Percentiles rank a stretch among this genome's conserved stretches.
phyloP scores from a whole-genome alignment of 2,113 vertebrate species.

The Oryzias woworae region DNA sequence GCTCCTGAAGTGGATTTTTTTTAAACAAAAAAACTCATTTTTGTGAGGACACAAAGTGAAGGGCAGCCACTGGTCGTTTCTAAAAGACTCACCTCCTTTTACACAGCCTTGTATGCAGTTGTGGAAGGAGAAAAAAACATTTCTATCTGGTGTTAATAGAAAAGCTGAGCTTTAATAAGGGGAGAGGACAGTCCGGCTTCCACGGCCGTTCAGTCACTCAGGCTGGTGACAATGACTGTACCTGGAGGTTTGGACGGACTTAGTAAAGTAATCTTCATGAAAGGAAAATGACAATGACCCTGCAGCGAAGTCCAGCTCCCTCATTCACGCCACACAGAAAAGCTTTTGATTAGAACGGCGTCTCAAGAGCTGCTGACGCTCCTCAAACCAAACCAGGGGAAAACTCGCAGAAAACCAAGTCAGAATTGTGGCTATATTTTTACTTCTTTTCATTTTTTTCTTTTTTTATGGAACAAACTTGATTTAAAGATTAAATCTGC shows the following conservation, averaged over 20 bases:
- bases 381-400: too few species aligned
- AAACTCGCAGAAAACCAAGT: too few species aligned
- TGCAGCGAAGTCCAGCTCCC: constrained; percentile 12
- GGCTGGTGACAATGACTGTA: background rate
- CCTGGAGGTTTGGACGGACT: constrained; percentile 7
- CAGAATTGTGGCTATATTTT: too few species aligned
- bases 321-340: constrained; percentile 10
- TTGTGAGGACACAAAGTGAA: constrained; percentile 43
- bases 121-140: constrained; percentile 1
- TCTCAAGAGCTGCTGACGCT: too few species aligned
- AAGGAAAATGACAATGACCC: constrained; percentile 17
- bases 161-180: background rate
- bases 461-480: too few species aligned
- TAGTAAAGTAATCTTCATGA: constrained; percentile 7
- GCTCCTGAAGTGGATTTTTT: constrained; percentile 39
- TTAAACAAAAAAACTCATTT: constrained; percentile 32
- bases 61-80: constrained; percentile 46
- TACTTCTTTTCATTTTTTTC: too few species aligned
- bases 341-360: background rate
- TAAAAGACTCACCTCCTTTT: constrained; percentile 34
- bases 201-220: too few species aligned
- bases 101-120: constrained; percentile 31
- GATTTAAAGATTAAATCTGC: too few species aligned
- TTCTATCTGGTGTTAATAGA: constrained; percentile 11
- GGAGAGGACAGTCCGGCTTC: too few species aligned